phyloP scores from a whole-genome alignment of 2,797 vertebrate genomes.

The Novumbra hubbsi region DNA sequence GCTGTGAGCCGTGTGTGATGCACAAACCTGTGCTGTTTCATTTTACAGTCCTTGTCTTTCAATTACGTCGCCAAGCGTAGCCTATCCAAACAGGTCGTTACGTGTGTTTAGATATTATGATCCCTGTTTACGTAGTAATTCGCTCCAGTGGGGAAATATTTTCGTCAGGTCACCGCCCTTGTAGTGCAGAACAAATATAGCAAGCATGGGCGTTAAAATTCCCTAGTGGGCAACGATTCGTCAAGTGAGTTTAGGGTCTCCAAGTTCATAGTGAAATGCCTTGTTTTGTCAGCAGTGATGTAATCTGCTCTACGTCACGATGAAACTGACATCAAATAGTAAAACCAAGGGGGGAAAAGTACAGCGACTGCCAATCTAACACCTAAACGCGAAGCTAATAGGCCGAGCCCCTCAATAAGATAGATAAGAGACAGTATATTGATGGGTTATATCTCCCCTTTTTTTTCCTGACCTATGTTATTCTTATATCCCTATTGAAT shows the following conservation, averaged over 20 bases:
- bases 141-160: neutral
- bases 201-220: neutral
- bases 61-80: neutral
- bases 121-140: neutral
- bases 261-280: neutral
- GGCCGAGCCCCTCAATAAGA: too few species aligned
- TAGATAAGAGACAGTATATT: too few species aligned
- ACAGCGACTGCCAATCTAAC: too few species aligned
- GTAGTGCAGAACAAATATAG: neutral
- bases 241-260: neutral
- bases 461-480: neutral
- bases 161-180: conserved; percentile 6
- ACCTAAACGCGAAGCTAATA: too few species aligned
- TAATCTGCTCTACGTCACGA: neutral
- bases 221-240: neutral
- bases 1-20: neutral
- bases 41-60: neutral
- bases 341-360: too few species aligned
- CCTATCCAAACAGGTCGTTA: neutral
- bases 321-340: neutral
- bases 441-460: too few species aligned
- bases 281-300: neutral
- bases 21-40: neutral
- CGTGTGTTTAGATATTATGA: neutral
- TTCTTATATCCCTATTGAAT: neutral